Evolutionary conservation across 1,140 invertebrate genomes (phyloP).

Genomic region (Drosophila quadrilineata): DNA sequence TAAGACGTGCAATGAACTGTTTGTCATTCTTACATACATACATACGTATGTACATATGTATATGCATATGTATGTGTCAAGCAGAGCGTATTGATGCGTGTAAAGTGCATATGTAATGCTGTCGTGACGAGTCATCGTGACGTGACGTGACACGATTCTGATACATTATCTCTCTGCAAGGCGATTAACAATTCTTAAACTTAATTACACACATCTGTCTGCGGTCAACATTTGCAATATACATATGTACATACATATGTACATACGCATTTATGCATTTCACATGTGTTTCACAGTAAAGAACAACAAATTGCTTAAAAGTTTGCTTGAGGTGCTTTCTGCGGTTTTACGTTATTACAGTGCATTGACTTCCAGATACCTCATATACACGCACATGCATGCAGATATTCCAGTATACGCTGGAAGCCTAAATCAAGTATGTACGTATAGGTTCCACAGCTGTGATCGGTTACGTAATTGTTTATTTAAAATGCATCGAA

Average conservation of each 20-base stretch:
- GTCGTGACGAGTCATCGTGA: slow-evolving; percentile 36
- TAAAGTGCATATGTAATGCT: slow-evolving; percentile 5
- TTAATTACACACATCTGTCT: neutral
- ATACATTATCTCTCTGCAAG: neutral
- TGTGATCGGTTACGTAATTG: slow-evolving; percentile 20
- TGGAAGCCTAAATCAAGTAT: neutral
- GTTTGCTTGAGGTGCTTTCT: no score
- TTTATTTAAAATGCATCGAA: slow-evolving; percentile 10
- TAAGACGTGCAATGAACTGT: slow-evolving; percentile 41
- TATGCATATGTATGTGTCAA: neutral
- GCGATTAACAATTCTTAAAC: neutral
- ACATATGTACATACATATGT: neutral
- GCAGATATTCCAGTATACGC: neutral
- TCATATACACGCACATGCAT: neutral
- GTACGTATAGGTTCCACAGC: no score
- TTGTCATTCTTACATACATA: neutral
- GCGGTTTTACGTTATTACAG: no score
- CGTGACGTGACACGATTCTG: neutral
- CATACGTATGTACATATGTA: neutral
- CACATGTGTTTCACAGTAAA: no score
- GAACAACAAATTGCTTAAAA: no score
- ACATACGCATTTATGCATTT: no score
- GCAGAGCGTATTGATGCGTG: slow-evolving; percentile 8
- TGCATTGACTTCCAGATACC: no score
- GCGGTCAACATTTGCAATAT: neutral